Evolutionary conservation across 2,113 vertebrate genomes (phyloP).

Genomic region (Bambusicola thoracicus): DNA sequence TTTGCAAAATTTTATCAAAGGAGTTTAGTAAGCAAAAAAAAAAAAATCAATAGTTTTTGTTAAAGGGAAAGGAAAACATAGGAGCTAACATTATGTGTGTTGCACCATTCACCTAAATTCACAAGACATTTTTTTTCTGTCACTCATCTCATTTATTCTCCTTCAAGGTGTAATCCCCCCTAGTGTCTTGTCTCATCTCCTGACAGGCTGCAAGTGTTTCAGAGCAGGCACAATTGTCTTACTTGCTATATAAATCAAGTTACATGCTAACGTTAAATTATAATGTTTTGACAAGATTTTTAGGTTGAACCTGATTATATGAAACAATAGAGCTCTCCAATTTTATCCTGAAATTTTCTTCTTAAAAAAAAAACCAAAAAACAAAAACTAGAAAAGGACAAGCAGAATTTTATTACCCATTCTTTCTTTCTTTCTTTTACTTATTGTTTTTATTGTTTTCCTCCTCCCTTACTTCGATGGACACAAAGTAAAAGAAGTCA

Average conservation of each 20-base stretch:
- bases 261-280: constrained; percentile 58
- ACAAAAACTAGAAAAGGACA: not conserved
- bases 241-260: constrained; percentile 63
- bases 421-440: not conserved
- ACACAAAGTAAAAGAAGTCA: not conserved
- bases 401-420: not conserved
- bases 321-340: constrained; percentile 48
- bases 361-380: not conserved
- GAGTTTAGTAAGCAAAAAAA: not conserved
- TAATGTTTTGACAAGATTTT: constrained; percentile 70
- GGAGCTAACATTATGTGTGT: not conserved
- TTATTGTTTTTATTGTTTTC: not conserved
- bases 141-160: constrained; percentile 64
- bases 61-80: not conserved
- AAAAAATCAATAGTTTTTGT: not conserved
- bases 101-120: constrained; percentile 34
- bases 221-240: constrained; percentile 62
- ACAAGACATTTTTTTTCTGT: constrained; percentile 40
- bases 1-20: not conserved
- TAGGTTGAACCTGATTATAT: constrained; percentile 60
- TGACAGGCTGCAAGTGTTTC: constrained; percentile 66
- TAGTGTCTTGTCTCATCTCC: constrained; percentile 58
- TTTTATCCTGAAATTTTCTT: constrained; percentile 2
- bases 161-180: constrained; percentile 35
- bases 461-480: not conserved